Conservation (phyloP, 1,140 invertebrate genomes). For the Mamestra configurata region DNA sequence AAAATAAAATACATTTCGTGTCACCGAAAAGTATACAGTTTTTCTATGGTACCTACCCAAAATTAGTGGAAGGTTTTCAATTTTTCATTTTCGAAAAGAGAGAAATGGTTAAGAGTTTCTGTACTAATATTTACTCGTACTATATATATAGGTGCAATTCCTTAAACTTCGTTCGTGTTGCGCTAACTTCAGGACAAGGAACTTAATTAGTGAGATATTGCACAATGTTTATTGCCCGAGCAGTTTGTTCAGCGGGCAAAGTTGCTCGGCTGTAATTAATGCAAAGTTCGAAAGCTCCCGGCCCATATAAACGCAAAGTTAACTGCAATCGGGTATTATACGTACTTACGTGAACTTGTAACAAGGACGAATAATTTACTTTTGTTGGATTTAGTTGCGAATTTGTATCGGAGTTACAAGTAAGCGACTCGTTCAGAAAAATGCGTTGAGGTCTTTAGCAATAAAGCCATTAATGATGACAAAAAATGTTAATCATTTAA, state of each 20-base stretch:
- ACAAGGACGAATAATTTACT: constrained; percentile 45
- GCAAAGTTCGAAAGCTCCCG: constrained; percentile 63
- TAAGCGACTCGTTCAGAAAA: neutral
- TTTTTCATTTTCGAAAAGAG: neutral
- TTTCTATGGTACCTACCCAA: neutral
- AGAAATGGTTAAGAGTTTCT: neutral
- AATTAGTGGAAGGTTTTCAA: neutral
- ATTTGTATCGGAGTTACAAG: neutral
- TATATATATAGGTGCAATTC: constrained; percentile 24
- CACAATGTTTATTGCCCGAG: constrained; percentile 66
- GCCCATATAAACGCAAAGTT: constrained; percentile 63
- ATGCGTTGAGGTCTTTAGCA: neutral
- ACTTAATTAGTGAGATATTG: constrained; percentile 72
- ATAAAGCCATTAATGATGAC: constrained; percentile 12
- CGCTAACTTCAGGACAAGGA: constrained; percentile 48
- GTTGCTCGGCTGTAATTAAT: constrained; percentile 71
- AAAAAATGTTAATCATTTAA: constrained; percentile 46
- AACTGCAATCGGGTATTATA: constrained; percentile 55
- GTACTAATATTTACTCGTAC: neutral
- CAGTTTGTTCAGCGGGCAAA: constrained; percentile 65
- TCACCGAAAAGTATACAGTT: neutral
- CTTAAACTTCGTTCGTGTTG: constrained; percentile 16
- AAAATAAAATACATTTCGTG: constrained; percentile 51
- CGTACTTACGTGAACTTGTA: constrained; percentile 50
- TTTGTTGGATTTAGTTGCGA: neutral